These are phyloP conservation scores for Carposina sasakii DNA, from an alignment of 1,140 invertebrate genomes.

Conservation along the genomic window DNA sequence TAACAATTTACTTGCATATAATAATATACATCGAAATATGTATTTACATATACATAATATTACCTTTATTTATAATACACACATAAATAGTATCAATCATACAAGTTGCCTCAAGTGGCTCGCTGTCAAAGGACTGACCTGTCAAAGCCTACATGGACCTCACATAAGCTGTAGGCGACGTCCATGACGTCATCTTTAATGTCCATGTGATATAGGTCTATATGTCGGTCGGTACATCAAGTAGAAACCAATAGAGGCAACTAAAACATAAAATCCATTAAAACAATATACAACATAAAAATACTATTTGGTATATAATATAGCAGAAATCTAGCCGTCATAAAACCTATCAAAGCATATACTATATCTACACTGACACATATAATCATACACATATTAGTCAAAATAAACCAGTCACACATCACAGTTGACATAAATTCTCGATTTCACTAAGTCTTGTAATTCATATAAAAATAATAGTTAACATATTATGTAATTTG, in stretches of 20 bases:
- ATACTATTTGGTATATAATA: conserved; percentile 71
- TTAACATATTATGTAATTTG: conserved; percentile 51
- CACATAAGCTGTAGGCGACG: no score
- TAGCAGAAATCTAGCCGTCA: conserved; percentile 66
- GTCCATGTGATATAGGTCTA: no score
- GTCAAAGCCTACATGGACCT: no score
- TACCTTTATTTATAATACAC: conserved; percentile 63
- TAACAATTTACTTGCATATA: conserved; percentile 66
- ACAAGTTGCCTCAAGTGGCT: conserved; percentile 28
- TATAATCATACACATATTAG: conserved; percentile 63
- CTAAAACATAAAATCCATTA: conserved; percentile 54
- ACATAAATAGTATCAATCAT: conserved; percentile 62
- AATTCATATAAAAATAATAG: conserved; percentile 58
- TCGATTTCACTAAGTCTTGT: conserved; percentile 70
- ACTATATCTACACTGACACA: conserved; percentile 52
- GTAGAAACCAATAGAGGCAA: conserved; percentile 22
- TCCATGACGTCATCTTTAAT: no score
- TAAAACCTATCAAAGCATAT: conserved; percentile 67
- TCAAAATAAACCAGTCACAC: conserved; percentile 71
- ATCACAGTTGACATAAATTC: conserved; percentile 71
- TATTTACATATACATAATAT: conserved; percentile 71
- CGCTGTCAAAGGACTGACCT: conserved; percentile 15
- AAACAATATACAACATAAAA: conserved; percentile 68
- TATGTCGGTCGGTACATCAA: conserved; percentile 24
- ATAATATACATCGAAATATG: conserved; percentile 67